Evolutionary conservation across 2,113 vertebrate species (phyloP).

Genomic region (Peromyscus californicus): DNA sequence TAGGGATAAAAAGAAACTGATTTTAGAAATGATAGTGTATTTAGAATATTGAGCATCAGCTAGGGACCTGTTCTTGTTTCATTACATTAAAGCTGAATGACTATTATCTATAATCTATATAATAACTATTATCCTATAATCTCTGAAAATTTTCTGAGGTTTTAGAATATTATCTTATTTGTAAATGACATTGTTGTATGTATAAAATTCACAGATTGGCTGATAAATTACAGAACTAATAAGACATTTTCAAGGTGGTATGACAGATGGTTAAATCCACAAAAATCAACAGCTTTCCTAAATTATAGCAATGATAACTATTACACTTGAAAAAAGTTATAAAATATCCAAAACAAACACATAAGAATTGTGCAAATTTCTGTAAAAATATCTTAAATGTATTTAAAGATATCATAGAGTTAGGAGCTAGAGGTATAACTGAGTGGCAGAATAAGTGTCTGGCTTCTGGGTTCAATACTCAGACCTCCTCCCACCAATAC

Average conservation of each 20-base stretch:
- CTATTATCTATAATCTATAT: background rate
- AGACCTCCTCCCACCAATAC: background rate
- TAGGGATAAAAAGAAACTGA: background rate
- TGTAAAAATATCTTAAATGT: background rate
- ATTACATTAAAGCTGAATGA: background rate
- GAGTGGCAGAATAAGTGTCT: background rate
- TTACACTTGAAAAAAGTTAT: background rate
- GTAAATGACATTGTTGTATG: background rate
- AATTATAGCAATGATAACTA: conserved; percentile 34
- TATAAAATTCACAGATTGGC: conserved; percentile 31
- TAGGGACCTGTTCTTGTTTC: background rate
- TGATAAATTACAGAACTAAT: conserved; percentile 33
- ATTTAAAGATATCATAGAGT: conserved; percentile 1
- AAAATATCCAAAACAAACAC: conserved; percentile 32
- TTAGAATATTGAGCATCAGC: background rate
- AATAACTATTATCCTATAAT: background rate
- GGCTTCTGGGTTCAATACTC: background rate
- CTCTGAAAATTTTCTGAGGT: background rate
- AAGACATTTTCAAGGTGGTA: conserved; percentile 7
- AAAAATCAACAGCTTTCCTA: conserved; percentile 36
- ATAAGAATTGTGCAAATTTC: conserved; percentile 38
- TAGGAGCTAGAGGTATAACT: background rate
- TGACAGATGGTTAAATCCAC: conserved; percentile 4
- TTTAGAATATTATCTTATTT: conserved; percentile 38
- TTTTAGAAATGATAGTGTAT: background rate